Percentiles rank a stretch among this genome's conserved stretches.
Evolutionary conservation across 1,140 invertebrate species (phyloP).

Genomic region (Armadillidium nasatum): DNA sequence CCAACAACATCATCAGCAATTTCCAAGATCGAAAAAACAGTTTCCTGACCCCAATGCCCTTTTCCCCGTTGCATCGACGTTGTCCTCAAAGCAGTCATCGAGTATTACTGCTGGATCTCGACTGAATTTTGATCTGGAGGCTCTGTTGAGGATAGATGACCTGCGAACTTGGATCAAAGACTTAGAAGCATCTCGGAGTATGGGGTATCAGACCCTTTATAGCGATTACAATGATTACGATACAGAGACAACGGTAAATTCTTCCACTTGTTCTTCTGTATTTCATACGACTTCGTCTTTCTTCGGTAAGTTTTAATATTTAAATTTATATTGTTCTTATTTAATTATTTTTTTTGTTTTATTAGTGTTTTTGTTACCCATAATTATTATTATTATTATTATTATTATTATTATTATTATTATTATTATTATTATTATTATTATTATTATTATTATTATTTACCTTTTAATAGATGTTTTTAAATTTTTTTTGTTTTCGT

Average conservation of each 20-base stretch:
- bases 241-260: background rate
- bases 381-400: no score
- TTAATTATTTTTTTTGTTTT: no score
- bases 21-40: background rate
- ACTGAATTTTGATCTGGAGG: conserved; percentile 37
- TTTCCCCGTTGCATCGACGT: background rate
- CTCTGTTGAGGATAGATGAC: conserved; percentile 42
- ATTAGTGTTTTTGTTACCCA: no score
- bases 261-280: background rate
- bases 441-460: no score
- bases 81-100: background rate
- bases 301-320: background rate
- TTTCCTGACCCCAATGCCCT: background rate
- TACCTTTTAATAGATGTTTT: no score
- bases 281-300: background rate
- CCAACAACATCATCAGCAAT: background rate
- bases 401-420: no score
- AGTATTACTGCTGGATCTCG: background rate
- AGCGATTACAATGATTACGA: conserved; percentile 44
- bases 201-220: conserved; percentile 42
- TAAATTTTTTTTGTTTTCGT: no score
- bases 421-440: no score
- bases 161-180: conserved; percentile 42
- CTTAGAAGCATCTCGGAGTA: conserved; percentile 38
- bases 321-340: no score